Conservation (phyloP, 1,140 invertebrate species). For the Diuraphis noxia region DNA sequence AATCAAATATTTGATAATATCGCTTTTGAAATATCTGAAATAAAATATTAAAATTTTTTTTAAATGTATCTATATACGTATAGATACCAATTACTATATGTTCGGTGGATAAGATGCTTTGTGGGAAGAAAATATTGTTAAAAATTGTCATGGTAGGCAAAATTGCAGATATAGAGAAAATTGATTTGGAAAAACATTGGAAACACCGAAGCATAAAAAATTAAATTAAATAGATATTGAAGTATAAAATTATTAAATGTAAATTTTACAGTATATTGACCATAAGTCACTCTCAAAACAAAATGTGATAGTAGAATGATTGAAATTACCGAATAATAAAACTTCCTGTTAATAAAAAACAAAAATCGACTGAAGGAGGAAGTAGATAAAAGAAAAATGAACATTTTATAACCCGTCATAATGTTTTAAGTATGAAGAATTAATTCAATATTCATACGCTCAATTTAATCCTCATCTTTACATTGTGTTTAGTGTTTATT, state of each 20-base stretch:
- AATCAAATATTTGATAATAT: no score
- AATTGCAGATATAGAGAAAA: background rate
- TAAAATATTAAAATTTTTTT: no score
- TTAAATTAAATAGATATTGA: background rate
- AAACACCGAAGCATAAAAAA: background rate
- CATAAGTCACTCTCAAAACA: background rate
- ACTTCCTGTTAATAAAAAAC: background rate
- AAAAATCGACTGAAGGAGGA: background rate
- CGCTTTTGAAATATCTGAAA: background rate
- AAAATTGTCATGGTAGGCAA: background rate
- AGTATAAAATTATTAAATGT: background rate
- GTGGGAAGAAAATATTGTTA: background rate
- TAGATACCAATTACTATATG: no score
- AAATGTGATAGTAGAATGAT: background rate
- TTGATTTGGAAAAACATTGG: background rate
- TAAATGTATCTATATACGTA: background rate
- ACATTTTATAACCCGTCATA: background rate
- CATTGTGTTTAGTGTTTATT: background rate
- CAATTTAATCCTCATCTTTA: background rate
- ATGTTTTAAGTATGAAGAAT: constrained; percentile 4
- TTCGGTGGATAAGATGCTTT: background rate
- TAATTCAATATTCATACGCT: background rate
- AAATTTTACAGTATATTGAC: background rate
- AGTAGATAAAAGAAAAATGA: background rate
- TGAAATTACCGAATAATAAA: background rate